phyloP scores from a whole-genome alignment of 1,140 invertebrate genomes.

The Cyclina sinensis region DNA sequence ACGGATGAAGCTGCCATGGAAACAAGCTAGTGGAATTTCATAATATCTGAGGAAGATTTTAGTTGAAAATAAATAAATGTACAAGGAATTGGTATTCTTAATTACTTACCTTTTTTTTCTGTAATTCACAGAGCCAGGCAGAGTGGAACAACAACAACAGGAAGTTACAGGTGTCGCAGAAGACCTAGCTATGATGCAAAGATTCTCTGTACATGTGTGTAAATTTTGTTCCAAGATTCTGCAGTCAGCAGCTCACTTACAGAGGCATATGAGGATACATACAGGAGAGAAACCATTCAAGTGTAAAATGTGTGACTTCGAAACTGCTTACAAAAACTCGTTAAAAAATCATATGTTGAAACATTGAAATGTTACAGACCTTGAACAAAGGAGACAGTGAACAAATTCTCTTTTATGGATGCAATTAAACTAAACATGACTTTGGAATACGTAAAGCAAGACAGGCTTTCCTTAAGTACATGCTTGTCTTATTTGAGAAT shows the following conservation, averaged over 20 bases:
- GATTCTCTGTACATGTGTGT: not conserved
- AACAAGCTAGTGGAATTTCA: too few relatives aligned
- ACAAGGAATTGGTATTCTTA: too few relatives aligned
- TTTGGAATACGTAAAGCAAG: too few relatives aligned
- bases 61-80: too few relatives aligned
- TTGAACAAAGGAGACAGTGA: too few relatives aligned
- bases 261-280: conserved; percentile 75
- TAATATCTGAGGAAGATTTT: too few relatives aligned
- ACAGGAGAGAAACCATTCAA: conserved; percentile 46
- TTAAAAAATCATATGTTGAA: not conserved
- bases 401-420: too few relatives aligned
- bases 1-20: too few relatives aligned
- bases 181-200: not conserved
- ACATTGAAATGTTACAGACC: not conserved
- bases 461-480: too few relatives aligned
- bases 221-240: not conserved
- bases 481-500: too few relatives aligned
- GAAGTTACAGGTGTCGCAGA: not conserved
- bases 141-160: not conserved
- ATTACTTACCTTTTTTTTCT: too few relatives aligned
- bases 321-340: not conserved
- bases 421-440: too few relatives aligned
- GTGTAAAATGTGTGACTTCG: conserved; percentile 14
- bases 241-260: conserved; percentile 53
- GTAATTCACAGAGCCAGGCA: not conserved